Base-by-base conservation (phyloP, 1,140 invertebrate species). In the Elysia chlorotica region DNA sequence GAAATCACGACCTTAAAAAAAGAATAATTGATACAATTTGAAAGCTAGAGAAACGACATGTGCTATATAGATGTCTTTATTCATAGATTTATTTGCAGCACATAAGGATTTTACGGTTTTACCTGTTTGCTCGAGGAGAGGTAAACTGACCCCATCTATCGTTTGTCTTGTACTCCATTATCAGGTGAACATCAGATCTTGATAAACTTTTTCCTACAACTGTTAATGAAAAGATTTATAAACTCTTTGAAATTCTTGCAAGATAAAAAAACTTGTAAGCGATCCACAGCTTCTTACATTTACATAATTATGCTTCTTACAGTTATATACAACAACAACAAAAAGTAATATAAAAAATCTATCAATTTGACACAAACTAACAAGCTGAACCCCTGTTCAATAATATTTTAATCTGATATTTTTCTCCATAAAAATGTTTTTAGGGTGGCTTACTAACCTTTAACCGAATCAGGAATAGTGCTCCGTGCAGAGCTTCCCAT, bases 61-160 rank as follows among this genome's bases (percentile, higher is more conserved):
- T 25, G 31, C 3, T n/a, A 53, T 61, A 54, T 65, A n/a, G n/a
- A n/a, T n/a, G n/a, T n/a, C n/a, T n/a, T n/a, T n/a, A n/a, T n/a
- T n/a, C n/a, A n/a, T n/a, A n/a, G n/a, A n/a, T n/a, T n/a, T n/a
- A n/a, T n/a, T n/a, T n/a, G n/a, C n/a, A n/a, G n/a, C n/a, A n/a
- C n/a, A n/a, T n/a, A n/a, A n/a, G n/a, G n/a, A n/a, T n/a, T n/a
- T n/a, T n/a, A n/a, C n/a, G n/a, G n/a, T n/a, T n/a, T 81, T 73
- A 92, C 89, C 94, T 92, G 86, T 96, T 96, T 33, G 94, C 94
- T 83, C 94, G 87, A 0, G 93, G 92, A 41, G 93, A 91, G 75
- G 87, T 90, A 83, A 91, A 93, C 0, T 90, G 88, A 36, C 94
- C 93, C 93, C 94, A 96, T 6, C 81, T 86, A 75, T 93, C 92